Conservation (phyloP, 2,888 invertebrate genomes). For the Odontocerum albicorne region DNA sequence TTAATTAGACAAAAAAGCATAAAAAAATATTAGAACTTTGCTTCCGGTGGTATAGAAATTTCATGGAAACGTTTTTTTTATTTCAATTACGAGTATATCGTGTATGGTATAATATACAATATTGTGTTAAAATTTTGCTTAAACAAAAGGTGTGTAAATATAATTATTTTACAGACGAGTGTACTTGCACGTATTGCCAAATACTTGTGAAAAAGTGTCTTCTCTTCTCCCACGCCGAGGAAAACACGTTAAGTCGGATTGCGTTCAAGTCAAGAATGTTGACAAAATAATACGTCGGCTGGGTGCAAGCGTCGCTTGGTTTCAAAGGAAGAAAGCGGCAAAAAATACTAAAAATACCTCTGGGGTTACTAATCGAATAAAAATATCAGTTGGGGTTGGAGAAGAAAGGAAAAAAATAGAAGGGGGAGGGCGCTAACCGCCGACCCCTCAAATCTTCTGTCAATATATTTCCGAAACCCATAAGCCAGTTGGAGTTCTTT, state of each 20-base stretch:
- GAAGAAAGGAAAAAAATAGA: constrained; percentile 35
- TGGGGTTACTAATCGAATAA: constrained; percentile 64
- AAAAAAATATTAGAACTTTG: no score
- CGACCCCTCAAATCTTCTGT: constrained; percentile 37
- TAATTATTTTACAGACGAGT: no score
- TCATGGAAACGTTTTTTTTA: no score
- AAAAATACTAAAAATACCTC: constrained; percentile 63
- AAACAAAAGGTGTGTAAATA: no score
- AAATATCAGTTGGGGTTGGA: constrained; percentile 52
- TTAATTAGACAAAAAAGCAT: no score
- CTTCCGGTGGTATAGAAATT: no score
- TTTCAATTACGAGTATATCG: no score
- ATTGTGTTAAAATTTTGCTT: no score
- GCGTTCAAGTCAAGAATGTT: constrained; percentile 26
- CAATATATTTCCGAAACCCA: constrained; percentile 38
- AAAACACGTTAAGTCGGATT: constrained; percentile 12
- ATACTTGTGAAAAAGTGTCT: background rate
- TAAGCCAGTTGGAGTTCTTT: constrained; percentile 36
- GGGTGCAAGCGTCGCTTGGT: constrained; percentile 27
- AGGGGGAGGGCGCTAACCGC: constrained; percentile 29
- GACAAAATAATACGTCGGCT: constrained; percentile 33
- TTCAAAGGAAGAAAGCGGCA: constrained; percentile 60
- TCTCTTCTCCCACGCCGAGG: background rate
- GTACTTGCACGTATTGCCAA: no score
- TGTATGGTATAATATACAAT: no score